Base-by-base conservation (phyloP, 2,797 vertebrate genomes). In the Trematomus bernacchii region DNA sequence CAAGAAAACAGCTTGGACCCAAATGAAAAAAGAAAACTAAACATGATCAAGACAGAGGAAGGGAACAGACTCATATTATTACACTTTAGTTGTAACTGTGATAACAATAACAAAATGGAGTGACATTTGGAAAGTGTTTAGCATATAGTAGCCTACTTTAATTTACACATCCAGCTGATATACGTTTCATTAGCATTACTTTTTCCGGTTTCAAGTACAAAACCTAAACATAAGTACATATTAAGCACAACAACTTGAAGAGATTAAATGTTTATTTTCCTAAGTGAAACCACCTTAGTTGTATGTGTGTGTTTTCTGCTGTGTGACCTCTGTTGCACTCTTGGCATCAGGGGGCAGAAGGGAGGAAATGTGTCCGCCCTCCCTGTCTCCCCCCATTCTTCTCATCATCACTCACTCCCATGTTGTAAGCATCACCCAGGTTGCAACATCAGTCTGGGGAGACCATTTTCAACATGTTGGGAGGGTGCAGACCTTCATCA, bases 371-470 rank as follows among this genome's bases (percentile, higher is more conserved):
- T 66, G 40, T n/a, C 72, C 74, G 63, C 60, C 63, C 68, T 59
- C 42, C 50, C 47, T 11, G 73, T 73, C 73, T 81, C 57, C 57
- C 71, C 73, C 66, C 66, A 58, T 80, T 52, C 44, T 71, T 62
- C 66, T 82, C 72, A 71, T 89, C 90, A 87, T 87, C 85, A 82
- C 83, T 87, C 80, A 84, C 86, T 77, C 85, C 85, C 73, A 85
- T 84, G 66, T 84, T 77, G 86, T 88, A 90, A 93, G 92, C 87
- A 91, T 91, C 84, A 87, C 76, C 77, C 79, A 79, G 77, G 82
- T 77, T 77, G 81, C 42, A 58, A 81, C 77, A 84, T 73, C 37
- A 76, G 83, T 30, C 76, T 78, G 61, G 78, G 58, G 66, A 81
- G 68, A 23, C 65, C 62, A 55, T 52, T 44, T 66, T 64, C 67